Conservation (phyloP, 2,888 invertebrate species). For the Brachycybe producta region DNA sequence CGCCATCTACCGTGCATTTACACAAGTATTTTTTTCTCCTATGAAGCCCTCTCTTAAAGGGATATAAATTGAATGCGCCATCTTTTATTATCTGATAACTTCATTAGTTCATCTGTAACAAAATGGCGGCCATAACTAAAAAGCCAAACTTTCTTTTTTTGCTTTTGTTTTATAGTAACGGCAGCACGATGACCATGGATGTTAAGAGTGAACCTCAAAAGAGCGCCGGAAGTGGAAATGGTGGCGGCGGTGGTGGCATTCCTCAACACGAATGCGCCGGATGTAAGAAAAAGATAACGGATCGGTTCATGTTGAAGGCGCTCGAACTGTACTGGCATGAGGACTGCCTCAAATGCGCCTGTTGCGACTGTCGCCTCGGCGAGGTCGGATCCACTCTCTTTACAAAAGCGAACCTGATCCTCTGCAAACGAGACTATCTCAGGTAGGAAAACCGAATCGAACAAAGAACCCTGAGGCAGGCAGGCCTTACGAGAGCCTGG, state of each 20-base stretch:
- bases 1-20: too few relatives aligned
- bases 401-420: slow-evolving; percentile 77
- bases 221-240: slow-evolving; percentile 15
- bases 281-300: slow-evolving; percentile 72
- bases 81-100: too few relatives aligned
- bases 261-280: slow-evolving; percentile 59
- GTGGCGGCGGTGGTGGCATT: slow-evolving; percentile 14
- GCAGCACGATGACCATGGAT: slow-evolving; percentile 21
- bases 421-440: slow-evolving; percentile 83
- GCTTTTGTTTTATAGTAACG: neutral
- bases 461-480: too few relatives aligned
- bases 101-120: too few relatives aligned
- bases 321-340: slow-evolving; percentile 88
- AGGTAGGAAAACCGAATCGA: slow-evolving; percentile 47
- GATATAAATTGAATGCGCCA: too few relatives aligned
- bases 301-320: slow-evolving; percentile 70
- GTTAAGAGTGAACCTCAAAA: slow-evolving; percentile 20
- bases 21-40: too few relatives aligned
- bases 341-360: slow-evolving; percentile 81
- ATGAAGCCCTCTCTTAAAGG: too few relatives aligned
- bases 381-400: slow-evolving; percentile 84
- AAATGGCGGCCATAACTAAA: too few relatives aligned
- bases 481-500: too few relatives aligned
- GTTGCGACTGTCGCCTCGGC: slow-evolving; percentile 83
- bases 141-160: neutral